These are phyloP conservation scores for Pionites leucogaster DNA, from an alignment of 2,113 vertebrate genomes.

Conservation along the genomic window DNA sequence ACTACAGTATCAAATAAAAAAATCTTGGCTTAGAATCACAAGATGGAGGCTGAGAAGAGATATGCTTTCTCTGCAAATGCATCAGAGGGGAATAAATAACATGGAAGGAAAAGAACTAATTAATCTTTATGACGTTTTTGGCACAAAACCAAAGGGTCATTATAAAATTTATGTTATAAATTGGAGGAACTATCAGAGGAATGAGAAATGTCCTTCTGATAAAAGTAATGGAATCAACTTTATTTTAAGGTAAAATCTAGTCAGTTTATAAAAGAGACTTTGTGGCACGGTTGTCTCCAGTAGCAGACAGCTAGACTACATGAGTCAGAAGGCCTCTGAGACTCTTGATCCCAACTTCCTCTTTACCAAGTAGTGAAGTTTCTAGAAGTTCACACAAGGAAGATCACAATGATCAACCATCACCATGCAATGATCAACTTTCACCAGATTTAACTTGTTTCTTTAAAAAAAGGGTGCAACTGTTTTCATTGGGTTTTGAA, in stretches of 20 bases:
- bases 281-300: neutral
- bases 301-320: neutral
- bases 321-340: neutral
- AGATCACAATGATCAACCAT: neutral
- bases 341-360: neutral
- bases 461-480: accelerated
- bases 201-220: neutral
- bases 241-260: neutral
- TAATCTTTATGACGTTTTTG: neutral
- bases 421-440: neutral
- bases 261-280: neutral
- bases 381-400: neutral
- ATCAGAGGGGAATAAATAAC: neutral
- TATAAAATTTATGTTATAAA: slow-evolving; percentile 2
- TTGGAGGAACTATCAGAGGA: neutral
- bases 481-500: neutral
- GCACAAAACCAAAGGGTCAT: neutral
- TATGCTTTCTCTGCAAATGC: neutral
- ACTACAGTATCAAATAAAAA: neutral
- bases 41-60: neutral
- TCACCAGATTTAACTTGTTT: neutral
- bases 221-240: neutral
- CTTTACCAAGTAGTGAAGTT: neutral
- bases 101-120: neutral
- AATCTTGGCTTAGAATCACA: neutral